Evolutionary conservation across 2,888 invertebrate species (phyloP).

Genomic region (Yponomeuta sedellus): DNA sequence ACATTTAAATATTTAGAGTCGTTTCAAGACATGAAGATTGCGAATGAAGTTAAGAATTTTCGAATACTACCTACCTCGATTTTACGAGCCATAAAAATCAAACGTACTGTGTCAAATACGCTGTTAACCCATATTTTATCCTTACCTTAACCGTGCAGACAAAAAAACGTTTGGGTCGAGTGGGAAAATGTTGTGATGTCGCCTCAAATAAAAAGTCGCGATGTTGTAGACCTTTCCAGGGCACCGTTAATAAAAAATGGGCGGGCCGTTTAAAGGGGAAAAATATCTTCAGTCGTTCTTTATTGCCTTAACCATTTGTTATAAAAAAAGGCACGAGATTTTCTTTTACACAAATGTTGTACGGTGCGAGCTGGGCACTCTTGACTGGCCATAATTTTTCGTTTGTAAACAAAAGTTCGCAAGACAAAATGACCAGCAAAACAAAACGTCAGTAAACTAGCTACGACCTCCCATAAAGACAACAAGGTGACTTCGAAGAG

Average conservation of each 20-base stretch:
- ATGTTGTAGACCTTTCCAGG: background rate
- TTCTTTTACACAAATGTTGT: constrained; percentile 1
- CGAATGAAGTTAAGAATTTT: background rate
- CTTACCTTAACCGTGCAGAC: background rate
- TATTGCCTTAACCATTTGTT: background rate
- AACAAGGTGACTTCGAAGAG: no score
- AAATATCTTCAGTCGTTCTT: constrained; percentile 9
- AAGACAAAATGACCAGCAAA: no score
- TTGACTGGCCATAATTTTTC: background rate
- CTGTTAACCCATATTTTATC: background rate
- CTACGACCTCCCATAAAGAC: no score
- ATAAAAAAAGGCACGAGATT: background rate
- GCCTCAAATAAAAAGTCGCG: background rate
- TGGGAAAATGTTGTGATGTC: background rate
- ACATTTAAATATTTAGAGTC: no score
- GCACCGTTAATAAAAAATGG: constrained; percentile 6
- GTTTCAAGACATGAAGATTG: background rate
- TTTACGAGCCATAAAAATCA: background rate
- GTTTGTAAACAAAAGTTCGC: no score
- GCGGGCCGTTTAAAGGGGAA: background rate
- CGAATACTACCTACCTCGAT: background rate
- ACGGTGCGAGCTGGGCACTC: background rate
- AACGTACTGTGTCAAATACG: background rate
- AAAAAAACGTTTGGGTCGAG: constrained; percentile 1
- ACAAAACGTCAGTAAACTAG: no score